A percentile compares a stretch with the other conserved stretches of the same genome.
Conservation (phyloP, 2,888 invertebrate species). For the Beris chalybata region DNA sequence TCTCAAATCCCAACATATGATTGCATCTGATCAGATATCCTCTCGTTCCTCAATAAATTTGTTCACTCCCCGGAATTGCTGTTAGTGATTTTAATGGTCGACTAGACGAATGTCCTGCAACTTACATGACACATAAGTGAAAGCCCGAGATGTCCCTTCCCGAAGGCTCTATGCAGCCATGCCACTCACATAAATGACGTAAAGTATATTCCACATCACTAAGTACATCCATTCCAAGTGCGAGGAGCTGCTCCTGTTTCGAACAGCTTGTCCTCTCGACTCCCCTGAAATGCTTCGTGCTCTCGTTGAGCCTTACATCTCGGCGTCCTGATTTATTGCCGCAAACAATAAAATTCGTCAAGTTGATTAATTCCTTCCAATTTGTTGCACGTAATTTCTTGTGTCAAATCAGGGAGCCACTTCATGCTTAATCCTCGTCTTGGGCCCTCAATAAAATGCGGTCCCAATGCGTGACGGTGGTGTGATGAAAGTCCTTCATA, state of each 20-base stretch:
- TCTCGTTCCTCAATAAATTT: too few relatives aligned
- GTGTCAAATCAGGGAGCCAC: conserved; percentile 38
- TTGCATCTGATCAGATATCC: too few relatives aligned
- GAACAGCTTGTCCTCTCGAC: conserved; percentile 26
- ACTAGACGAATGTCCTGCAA: conserved; percentile 21
- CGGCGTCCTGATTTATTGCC: conserved; percentile 34
- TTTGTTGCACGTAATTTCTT: conserved; percentile 38
- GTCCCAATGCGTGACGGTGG: conserved; percentile 3
- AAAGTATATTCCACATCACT: conserved; percentile 30
- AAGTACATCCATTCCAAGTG: conserved; percentile 27
- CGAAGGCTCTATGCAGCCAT: neutral
- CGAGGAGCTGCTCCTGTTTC: conserved; percentile 10
- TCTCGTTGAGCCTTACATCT: neutral
- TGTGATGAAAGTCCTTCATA: conserved; percentile 14
- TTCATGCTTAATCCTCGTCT: conserved; percentile 35
- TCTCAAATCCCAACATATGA: too few relatives aligned
- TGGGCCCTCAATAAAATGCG: conserved; percentile 26
- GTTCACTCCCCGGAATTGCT: neutral
- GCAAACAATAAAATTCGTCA: conserved; percentile 36
- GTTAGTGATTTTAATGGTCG: conserved; percentile 22
- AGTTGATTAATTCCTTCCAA: conserved; percentile 36
- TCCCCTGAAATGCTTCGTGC: neutral
- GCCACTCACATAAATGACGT: conserved; percentile 23
- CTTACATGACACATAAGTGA: conserved; percentile 5
- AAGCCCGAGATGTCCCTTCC: neutral